Evolutionary conservation across 2,113 vertebrate genomes (phyloP).

Genomic region (Psettodes erumei): DNA sequence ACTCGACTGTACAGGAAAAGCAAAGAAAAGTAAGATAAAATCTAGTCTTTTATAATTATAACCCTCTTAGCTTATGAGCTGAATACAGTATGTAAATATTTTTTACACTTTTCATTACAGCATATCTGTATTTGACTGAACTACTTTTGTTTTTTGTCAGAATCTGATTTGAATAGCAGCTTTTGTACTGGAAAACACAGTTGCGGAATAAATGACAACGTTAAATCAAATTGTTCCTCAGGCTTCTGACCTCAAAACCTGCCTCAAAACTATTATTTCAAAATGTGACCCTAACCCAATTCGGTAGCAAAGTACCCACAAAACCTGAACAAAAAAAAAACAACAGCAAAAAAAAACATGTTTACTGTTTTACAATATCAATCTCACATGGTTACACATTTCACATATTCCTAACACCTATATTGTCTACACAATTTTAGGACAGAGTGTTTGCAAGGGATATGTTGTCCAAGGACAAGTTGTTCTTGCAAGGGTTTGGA

Average conservation of each 20-base stretch:
- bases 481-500: constrained; percentile 12
- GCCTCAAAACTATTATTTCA: not conserved
- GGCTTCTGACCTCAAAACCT: not conserved
- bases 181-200: not conserved
- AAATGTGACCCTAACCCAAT: constrained; percentile 4
- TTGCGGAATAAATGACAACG: not conserved
- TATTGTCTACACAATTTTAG: not conserved
- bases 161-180: not conserved
- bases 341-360: not conserved
- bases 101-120: not conserved
- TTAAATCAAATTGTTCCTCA: not conserved
- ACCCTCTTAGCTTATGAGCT: not conserved
- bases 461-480: no score
- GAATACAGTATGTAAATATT: not conserved
- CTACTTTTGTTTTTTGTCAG: not conserved
- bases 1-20: not conserved
- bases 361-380: not conserved
- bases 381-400: not conserved
- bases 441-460: no score
- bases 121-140: not conserved
- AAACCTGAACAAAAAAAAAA: not conserved
- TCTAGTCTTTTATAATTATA: not conserved
- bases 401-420: not conserved
- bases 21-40: not conserved
- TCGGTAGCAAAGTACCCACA: constrained; percentile 3